phyloP scores from a whole-genome alignment of 2,797 vertebrate genomes.

The Hemitrygon akajei region DNA sequence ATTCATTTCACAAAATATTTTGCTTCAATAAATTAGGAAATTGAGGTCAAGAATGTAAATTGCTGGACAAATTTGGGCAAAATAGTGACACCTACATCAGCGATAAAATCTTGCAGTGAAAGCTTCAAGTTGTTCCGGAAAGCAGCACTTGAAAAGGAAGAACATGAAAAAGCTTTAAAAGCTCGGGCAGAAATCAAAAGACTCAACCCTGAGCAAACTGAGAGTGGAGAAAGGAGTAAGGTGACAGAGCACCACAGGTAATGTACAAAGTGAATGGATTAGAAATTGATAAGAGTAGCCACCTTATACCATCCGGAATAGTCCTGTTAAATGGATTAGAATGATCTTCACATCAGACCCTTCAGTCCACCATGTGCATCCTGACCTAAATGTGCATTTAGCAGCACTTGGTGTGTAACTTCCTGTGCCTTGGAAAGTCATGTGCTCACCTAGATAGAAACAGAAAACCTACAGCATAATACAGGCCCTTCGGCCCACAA shows the following conservation, averaged over 20 bases:
- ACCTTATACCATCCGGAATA: not conserved
- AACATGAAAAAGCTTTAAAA: slow-evolving; percentile 54
- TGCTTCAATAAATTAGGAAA: slow-evolving; percentile 57
- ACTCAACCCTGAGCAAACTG: slow-evolving; percentile 50
- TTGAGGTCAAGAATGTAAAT: slow-evolving; percentile 65
- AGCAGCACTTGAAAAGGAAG: slow-evolving; percentile 72
- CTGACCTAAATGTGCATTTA: too few species aligned
- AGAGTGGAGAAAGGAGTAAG: slow-evolving; percentile 46
- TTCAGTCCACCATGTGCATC: too few species aligned
- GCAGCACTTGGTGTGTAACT: too few species aligned
- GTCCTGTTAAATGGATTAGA: not conserved
- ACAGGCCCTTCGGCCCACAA: too few species aligned
- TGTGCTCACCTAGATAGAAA: too few species aligned
- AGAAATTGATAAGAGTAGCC: not conserved
- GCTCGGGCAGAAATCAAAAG: slow-evolving; percentile 50
- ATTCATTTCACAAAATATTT: not conserved
- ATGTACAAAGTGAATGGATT: not conserved
- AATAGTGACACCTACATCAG: slow-evolving; percentile 50
- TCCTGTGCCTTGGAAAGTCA: too few species aligned
- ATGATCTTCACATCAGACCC: too few species aligned
- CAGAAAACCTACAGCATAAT: too few species aligned
- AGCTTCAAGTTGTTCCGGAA: slow-evolving; percentile 79
- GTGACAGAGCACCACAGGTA: slow-evolving; percentile 61
- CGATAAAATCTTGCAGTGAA: slow-evolving; percentile 71
- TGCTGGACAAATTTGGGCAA: slow-evolving; percentile 77